Evolutionary conservation across 2,113 vertebrate species (phyloP).

Genomic region (Odocoileus virginianus): DNA sequence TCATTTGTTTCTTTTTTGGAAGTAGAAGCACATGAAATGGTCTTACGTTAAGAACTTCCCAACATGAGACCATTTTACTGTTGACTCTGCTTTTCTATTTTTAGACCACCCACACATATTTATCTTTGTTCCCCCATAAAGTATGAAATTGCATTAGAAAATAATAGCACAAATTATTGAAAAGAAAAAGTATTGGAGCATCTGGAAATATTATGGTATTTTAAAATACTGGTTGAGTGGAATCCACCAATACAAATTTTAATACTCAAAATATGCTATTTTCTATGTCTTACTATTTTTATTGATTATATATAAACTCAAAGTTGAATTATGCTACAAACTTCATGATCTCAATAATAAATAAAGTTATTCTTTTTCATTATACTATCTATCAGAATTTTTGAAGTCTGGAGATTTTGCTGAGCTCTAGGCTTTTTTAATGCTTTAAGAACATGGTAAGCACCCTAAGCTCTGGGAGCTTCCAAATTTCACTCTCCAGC

Average conservation of each 20-base stretch:
- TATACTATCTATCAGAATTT: neutral
- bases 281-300: neutral
- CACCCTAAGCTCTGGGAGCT: neutral
- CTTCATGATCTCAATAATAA: neutral
- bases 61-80: neutral
- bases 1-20: neutral
- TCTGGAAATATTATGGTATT: neutral
- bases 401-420: neutral
- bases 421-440: neutral
- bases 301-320: neutral
- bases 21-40: neutral
- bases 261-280: neutral
- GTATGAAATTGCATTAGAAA: neutral
- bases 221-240: neutral
- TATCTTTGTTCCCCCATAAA: neutral
- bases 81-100: neutral
- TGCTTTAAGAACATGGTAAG: neutral
- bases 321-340: neutral
- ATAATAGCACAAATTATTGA: neutral
- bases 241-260: neutral
- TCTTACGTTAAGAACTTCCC: neutral
- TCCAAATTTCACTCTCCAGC: neutral
- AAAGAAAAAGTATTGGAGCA: neutral
- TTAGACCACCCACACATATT: accelerated
- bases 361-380: neutral